Evolutionary conservation across 2,888 invertebrate species (phyloP).

Genomic region (Gastracanthus pulcherrimus): DNA sequence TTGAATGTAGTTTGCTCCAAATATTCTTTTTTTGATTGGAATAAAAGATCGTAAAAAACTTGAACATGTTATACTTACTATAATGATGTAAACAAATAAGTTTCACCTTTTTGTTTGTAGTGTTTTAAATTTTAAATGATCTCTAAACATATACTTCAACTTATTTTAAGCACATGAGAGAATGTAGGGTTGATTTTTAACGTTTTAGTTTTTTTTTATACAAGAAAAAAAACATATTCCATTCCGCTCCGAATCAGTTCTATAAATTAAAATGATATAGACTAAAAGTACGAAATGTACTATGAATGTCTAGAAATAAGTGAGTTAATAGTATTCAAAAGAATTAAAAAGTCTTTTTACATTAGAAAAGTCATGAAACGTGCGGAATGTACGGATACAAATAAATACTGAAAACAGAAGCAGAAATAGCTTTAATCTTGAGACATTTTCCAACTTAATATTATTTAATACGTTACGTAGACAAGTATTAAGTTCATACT

Average conservation of each 20-base stretch:
- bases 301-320: background rate
- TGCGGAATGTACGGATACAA: background rate
- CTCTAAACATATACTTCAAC: no score
- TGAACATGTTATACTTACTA: background rate
- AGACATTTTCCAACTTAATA: background rate
- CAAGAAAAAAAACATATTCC: no score
- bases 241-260: background rate
- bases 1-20: background rate
- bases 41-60: background rate
- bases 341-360: background rate
- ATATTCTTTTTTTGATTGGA: background rate
- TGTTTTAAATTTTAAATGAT: background rate
- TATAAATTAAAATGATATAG: background rate
- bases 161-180: no score
- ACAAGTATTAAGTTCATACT: background rate
- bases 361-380: background rate
- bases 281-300: background rate
- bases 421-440: background rate
- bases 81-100: background rate
- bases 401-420: no score
- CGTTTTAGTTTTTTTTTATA: no score
- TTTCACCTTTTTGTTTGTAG: background rate
- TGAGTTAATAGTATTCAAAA: background rate
- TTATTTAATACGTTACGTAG: conserved; percentile 25
- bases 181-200: no score